Base-by-base conservation (phyloP, 2,113 vertebrate genomes). In the Trogon melanurus region DNA sequence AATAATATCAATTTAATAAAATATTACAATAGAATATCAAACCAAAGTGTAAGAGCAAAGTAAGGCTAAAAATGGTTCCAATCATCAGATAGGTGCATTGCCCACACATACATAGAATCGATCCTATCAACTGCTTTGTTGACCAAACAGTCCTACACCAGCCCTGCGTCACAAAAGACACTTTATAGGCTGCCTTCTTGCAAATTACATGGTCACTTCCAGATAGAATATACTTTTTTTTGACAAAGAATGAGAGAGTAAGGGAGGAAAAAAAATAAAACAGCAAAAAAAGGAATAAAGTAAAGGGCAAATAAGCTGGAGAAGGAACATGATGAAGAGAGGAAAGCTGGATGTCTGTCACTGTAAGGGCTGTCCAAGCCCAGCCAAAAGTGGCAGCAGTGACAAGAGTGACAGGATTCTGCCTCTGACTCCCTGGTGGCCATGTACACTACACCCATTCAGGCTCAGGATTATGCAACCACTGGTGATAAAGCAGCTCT, bases 101-200 rank as follows among this genome's bases (percentile, higher is more conserved):
- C 10, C 14, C 0, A 1, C 5, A 8, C 5, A 9, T 36, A 13
- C 3, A 13, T 34, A 9, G 11, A 10, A 20, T 38, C 53, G 36
- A 69, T 75, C 50, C 30, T 58, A 8, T 32, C 29, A 47, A 6
- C 25, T 61, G 26, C 26, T 73, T 23, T 61, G 41, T 50, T 51
- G 34, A n/a, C 13, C 9, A 41, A 58, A 19, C 36, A 30, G 53
- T 58, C 36, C 26, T 51, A 21, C 12, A 9, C 30, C 22, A 66
- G n/a, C 47, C 10, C 26, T 21, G 29, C 58, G 50, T 57, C 58
- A 56, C 23, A 65, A 53, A 54, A 56, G 16, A n/a, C 11, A 26
- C 41, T 36, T 66, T 17, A 16, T 5, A 76, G 47, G 8, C 11
- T 19, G 7, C 17, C 13, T 83, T 30, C 23, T 86, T 71, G 10